These are phyloP conservation scores for Pristionchus arcanus DNA, from an alignment of 2,888 invertebrate species.

Conservation along the genomic window DNA sequence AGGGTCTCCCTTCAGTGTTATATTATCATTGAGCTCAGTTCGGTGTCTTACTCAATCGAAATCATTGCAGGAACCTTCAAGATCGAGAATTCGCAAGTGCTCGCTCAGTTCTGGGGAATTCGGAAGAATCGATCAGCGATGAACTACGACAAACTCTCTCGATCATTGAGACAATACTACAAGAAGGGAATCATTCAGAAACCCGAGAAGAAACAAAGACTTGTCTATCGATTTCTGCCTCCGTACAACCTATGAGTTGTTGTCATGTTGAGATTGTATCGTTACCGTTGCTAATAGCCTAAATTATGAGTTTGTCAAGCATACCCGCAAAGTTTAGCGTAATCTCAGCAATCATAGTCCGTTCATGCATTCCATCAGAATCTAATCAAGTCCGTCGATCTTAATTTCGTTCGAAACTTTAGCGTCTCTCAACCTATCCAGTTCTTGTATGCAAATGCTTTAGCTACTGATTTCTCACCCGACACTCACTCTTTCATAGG, in stretches of 20 bases:
- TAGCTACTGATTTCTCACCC: background rate
- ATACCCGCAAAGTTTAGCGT: background rate
- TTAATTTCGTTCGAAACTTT: conserved; percentile 36
- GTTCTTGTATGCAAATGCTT: conserved; percentile 33
- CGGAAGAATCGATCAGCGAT: conserved; percentile 98
- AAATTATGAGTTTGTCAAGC: conserved; percentile 9
- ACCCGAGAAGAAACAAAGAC: conserved; percentile 95
- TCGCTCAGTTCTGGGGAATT: conserved; percentile 97
- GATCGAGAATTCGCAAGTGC: conserved; percentile 97
- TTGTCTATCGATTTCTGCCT: conserved; percentile 93
- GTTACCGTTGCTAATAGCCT: background rate
- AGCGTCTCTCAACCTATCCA: background rate
- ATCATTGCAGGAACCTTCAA: conserved; percentile 88
- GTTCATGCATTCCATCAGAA: conserved; percentile 42
- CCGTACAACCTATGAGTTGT: conserved; percentile 75
- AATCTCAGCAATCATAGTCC: conserved; percentile 23
- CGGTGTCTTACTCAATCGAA: background rate
- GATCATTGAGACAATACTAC: conserved; percentile 98
- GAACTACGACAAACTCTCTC: conserved; percentile 99
- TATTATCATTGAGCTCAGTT: no score
- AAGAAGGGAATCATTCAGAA: conserved; percentile 99
- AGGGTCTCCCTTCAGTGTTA: no score
- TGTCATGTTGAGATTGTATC: background rate
- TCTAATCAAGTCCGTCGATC: conserved; percentile 27
- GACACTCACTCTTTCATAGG: conserved; percentile 40